Percentiles rank a stretch among this genome's conserved stretches.
These are phyloP conservation scores for Sarotherodon lohbergeri DNA, from an alignment of 2,113 vertebrate species.

Conservation along the genomic window DNA sequence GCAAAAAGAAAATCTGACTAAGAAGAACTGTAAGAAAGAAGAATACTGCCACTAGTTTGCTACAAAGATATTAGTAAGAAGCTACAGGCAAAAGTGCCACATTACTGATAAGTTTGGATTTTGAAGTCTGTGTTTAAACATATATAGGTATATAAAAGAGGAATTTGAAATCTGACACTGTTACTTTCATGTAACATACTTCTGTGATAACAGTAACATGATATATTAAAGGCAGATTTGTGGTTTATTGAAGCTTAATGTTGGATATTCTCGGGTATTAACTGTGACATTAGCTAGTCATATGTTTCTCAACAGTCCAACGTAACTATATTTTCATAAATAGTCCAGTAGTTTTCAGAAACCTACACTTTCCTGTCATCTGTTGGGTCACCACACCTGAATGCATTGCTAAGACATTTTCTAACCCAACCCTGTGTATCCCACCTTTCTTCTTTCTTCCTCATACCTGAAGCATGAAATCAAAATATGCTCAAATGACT, in stretches of 20 bases:
- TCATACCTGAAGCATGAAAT: background rate
- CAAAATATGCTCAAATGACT: background rate
- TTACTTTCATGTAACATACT: background rate
- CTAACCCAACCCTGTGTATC: background rate
- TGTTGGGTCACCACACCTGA: background rate
- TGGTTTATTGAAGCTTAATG: background rate
- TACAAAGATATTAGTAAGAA: background rate
- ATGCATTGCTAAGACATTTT: background rate
- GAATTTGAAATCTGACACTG: background rate
- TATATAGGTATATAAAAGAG: background rate
- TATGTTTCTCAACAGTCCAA: background rate
- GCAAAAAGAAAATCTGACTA: background rate
- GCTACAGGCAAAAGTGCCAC: background rate
- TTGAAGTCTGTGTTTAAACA: background rate
- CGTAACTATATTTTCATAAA: background rate
- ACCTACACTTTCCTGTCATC: background rate
- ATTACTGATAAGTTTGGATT: background rate
- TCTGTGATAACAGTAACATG: background rate
- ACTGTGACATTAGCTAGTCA: background rate
- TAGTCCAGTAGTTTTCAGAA: background rate
- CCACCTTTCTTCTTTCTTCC: background rate
- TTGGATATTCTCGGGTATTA: background rate
- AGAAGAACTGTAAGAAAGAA: background rate
- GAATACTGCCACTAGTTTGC: background rate
- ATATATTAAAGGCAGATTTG: background rate